phyloP scores from a whole-genome alignment of 2,888 invertebrate genomes.

The Macrophya annulata region DNA sequence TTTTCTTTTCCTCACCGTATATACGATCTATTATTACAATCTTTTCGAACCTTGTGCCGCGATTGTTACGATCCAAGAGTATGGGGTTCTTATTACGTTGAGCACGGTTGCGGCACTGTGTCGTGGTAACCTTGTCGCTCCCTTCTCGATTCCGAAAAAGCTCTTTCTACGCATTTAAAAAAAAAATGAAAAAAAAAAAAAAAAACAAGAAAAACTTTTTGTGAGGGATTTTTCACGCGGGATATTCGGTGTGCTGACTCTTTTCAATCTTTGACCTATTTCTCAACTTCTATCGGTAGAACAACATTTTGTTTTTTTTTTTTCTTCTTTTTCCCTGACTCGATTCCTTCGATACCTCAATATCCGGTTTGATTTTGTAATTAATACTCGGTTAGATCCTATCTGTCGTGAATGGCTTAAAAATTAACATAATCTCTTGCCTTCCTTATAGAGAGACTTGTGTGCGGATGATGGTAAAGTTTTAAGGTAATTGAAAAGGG shows the following conservation, averaged over 20 bases:
- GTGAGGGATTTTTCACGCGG: neutral
- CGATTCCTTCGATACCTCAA: neutral
- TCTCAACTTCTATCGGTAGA: neutral
- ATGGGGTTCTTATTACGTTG: conserved; percentile 14
- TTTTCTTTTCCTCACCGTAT: conserved; percentile 7
- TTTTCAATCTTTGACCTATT: conserved; percentile 47
- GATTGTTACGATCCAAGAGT: conserved; percentile 34
- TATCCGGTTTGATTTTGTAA: neutral
- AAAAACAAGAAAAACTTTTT: neutral
- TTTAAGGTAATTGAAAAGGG: neutral
- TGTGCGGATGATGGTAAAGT: neutral
- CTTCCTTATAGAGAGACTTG: neutral
- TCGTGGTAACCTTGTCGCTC: conserved; percentile 29
- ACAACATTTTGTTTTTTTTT: no score
- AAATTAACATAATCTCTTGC: neutral
- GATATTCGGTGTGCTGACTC: conserved; percentile 6
- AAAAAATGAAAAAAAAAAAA: neutral
- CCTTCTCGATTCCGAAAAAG: conserved; percentile 13
- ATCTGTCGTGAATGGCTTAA: neutral
- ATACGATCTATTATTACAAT: conserved; percentile 46
- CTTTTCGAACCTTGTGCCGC: conserved; percentile 39
- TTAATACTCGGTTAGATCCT: neutral
- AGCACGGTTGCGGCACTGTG: neutral
- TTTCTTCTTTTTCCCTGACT: neutral
- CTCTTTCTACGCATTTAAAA: neutral